These are phyloP conservation scores for Caranx ignobilis DNA, from an alignment of 2,113 vertebrate genomes.

Conservation along the genomic window DNA sequence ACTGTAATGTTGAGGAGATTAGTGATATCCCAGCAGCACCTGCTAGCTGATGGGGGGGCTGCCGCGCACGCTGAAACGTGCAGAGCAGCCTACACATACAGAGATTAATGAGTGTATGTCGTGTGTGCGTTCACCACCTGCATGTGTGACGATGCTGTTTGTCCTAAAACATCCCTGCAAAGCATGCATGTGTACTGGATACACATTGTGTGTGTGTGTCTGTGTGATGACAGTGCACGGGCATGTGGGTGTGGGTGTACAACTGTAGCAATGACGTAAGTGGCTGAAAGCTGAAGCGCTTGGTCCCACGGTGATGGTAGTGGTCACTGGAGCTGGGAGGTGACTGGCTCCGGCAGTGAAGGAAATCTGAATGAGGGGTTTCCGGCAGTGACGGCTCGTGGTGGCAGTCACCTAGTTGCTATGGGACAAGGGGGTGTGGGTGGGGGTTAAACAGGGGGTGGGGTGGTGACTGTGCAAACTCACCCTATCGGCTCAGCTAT, in stretches of 20 bases:
- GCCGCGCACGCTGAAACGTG: neutral
- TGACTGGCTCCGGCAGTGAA: constrained; percentile 1
- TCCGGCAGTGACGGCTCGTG: constrained; percentile 29
- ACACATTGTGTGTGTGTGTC: constrained; percentile 1
- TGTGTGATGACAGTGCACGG: constrained; percentile 47
- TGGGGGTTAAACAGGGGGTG: constrained; percentile 42
- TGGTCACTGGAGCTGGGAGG: constrained; percentile 27
- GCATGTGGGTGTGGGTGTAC: constrained; percentile 58
- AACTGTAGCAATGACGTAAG: constrained; percentile 73
- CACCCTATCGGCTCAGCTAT: constrained; percentile 56
- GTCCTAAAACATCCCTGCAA: constrained; percentile 30
- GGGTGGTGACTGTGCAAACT: constrained; percentile 69
- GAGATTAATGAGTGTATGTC: constrained; percentile 11
- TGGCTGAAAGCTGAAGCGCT: constrained; percentile 47
- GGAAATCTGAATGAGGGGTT: constrained; percentile 66
- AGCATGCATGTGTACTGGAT: neutral
- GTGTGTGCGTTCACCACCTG: neutral
- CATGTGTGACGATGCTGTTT: constrained; percentile 27
- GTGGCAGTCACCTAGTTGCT: constrained; percentile 60
- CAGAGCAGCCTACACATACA: neutral
- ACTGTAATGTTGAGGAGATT: constrained; percentile 41
- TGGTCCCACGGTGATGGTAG: constrained; percentile 13
- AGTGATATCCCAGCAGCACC: constrained; percentile 29
- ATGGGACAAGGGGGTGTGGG: constrained; percentile 43
- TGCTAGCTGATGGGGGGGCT: constrained; percentile 14